These are phyloP conservation scores for Ophion ventricosus DNA, from an alignment of 2,888 invertebrate genomes.

Conservation along the genomic window DNA sequence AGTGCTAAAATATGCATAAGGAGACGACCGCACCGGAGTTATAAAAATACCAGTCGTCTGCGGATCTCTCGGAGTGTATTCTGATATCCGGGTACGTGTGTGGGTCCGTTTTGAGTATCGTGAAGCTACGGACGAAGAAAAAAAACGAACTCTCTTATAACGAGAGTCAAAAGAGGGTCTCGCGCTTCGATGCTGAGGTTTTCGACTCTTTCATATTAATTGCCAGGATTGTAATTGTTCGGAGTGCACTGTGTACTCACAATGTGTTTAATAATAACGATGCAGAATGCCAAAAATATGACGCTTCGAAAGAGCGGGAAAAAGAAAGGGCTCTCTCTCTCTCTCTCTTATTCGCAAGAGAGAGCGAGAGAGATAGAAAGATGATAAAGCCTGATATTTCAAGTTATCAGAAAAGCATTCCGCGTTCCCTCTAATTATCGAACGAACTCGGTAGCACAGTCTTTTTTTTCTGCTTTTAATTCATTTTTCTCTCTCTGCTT, in stretches of 20 bases:
- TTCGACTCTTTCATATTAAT: constrained; percentile 24
- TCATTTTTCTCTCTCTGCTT: neutral
- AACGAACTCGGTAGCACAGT: neutral
- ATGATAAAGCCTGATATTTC: neutral
- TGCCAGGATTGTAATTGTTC: constrained; percentile 45
- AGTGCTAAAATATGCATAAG: constrained; percentile 58
- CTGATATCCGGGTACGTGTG: neutral
- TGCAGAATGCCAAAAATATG: neutral
- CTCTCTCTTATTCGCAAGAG: no score
- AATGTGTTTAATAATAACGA: neutral
- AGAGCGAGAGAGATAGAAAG: neutral
- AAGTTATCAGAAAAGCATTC: constrained; percentile 3
- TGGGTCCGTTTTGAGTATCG: constrained; percentile 1
- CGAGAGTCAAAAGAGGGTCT: constrained; percentile 24
- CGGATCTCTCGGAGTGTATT: neutral
- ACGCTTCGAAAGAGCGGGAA: neutral
- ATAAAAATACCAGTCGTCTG: constrained; percentile 28
- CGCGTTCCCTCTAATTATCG: neutral
- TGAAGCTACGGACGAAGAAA: constrained; percentile 15
- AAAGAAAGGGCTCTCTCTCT: no score
- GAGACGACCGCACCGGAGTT: constrained; percentile 46
- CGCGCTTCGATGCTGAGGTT: neutral
- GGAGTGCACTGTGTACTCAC: constrained; percentile 2
- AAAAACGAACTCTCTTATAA: constrained; percentile 25
- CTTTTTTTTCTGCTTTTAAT: neutral